phyloP scores from a whole-genome alignment of 1,140 invertebrate species.

The Parapsyche elsis region DNA sequence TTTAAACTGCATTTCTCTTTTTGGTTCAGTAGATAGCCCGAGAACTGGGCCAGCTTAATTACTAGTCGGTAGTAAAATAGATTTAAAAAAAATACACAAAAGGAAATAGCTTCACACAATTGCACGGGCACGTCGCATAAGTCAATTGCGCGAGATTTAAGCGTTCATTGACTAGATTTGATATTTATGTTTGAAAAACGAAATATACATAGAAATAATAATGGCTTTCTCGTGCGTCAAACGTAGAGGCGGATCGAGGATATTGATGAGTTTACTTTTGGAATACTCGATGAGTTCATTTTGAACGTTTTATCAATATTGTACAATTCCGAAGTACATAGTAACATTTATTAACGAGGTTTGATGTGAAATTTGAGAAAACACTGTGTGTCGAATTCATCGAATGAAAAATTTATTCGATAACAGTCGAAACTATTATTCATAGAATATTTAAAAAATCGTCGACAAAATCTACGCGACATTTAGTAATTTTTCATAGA shows the following conservation, averaged over 20 bases:
- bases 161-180: no score
- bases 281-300: neutral
- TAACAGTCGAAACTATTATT: no score
- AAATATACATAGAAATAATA: neutral
- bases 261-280: conserved; percentile 20
- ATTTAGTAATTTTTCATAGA: neutral
- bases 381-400: neutral
- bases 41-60: conserved; percentile 14
- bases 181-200: neutral
- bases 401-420: no score
- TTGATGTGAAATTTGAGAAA: neutral
- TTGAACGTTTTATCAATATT: conserved; percentile 1
- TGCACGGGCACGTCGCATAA: no score
- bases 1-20: conserved; percentile 18
- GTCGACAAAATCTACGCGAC: neutral
- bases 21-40: neutral
- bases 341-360: neutral
- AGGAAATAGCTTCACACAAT: no score
- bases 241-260: neutral
- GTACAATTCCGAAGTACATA: no score
- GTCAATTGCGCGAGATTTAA: no score
- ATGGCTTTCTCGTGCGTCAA: neutral
- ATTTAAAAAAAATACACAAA: conserved; percentile 1
- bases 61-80: neutral
- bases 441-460: no score